Percentiles rank a stretch among this genome's conserved stretches.
phyloP scores from a whole-genome alignment of 2,113 vertebrate species.

The Toxotes chatareus region DNA sequence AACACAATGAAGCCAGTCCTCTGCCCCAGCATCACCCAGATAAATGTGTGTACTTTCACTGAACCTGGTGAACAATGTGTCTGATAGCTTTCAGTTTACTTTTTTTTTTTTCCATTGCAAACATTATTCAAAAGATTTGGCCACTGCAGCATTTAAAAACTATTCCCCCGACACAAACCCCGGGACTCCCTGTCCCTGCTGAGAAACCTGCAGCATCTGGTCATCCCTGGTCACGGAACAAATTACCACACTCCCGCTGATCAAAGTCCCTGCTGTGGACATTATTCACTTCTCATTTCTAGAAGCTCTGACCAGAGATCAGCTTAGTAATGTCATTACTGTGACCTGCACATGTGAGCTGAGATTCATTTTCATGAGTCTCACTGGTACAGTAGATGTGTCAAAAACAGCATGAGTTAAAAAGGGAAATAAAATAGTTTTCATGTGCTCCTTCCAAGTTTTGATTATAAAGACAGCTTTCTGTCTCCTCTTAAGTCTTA shows the following conservation, averaged over 20 bases:
- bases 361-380: neutral
- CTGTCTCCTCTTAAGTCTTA: neutral
- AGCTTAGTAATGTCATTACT: conserved; percentile 14
- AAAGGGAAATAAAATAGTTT: neutral
- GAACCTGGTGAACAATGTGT: neutral
- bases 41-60: neutral
- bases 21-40: neutral
- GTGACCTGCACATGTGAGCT: conserved; percentile 20
- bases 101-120: neutral
- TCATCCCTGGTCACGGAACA: conserved; percentile 26
- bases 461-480: neutral
- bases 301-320: neutral
- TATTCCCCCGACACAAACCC: too few relatives aligned
- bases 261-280: conserved; percentile 45
- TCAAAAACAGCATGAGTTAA: neutral
- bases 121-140: neutral
- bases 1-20: neutral
- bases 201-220: conserved; percentile 11
- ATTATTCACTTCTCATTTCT: conserved; percentile 7
- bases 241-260: conserved; percentile 32
- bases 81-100: neutral
- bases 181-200: too few relatives aligned
- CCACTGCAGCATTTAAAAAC: neutral
- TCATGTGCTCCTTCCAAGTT: neutral
- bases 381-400: neutral